Base-by-base conservation (phyloP, 2,888 invertebrate genomes). In the Caenorhabditis uteleia region DNA sequence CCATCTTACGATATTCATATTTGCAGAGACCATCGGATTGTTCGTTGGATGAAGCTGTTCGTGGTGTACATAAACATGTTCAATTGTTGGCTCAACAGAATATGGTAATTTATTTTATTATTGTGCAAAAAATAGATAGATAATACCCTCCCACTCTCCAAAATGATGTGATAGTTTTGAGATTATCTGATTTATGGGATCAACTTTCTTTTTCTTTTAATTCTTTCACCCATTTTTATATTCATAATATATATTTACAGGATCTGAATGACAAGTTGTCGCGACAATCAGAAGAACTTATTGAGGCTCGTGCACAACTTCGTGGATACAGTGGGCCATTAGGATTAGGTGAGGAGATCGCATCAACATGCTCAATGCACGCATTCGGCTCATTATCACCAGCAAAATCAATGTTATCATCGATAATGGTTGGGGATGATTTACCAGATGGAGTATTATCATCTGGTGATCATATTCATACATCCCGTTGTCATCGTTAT, bases 221-320 rank as follows among this genome's bases (percentile, higher is more conserved):
- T n/a, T n/a, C n/a, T n/a, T 10, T 26, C 8, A 31, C n/a, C 14
- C 2, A 18, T 29, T 34, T 42, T 20, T 20, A n/a, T 38, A 1
- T 25, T 23, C 47, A 16, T 4, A 40, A n/a, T 16, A 27, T 4
- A 8, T 23, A n/a, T 14, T 33, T 65, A 49, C 49, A 77, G 78
- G 64, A 70, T 38, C 68, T 79, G 50, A 79, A 77, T 49, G 70
- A 77, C 45, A 77, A 78, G 47, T 46, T 77, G 31, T 55, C 67
- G 21, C 75, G 79, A 29, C 72, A 78, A 50, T 50, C 69, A 18
- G 77, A 78, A 42, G 77, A 79, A 49, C 54, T 80, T 29, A 54
- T 67, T 16, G 79, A 80, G 38, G 65, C 73, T 1, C 70, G 74
- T 12, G 75, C 77, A 4, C 74, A 80, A 47, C 65, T 77, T 23